phyloP scores from a whole-genome alignment of 2,888 invertebrate genomes.

The Drosophila eohydei region DNA sequence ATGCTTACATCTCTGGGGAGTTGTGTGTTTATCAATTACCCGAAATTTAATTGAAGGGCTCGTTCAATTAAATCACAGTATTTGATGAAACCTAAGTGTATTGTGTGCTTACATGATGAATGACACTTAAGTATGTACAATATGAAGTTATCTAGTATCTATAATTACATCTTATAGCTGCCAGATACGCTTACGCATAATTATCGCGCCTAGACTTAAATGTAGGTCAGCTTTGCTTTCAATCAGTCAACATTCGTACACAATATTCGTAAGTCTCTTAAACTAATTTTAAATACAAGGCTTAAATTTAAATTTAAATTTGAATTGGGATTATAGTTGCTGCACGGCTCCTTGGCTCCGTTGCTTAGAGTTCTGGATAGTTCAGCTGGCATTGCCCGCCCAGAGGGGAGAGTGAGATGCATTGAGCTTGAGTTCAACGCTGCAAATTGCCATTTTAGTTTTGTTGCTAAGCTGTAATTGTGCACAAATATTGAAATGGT shows the following conservation, averaged over 20 bases:
- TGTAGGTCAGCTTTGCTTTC: conserved; percentile 70
- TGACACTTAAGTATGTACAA: conserved; percentile 1
- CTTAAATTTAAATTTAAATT: background rate
- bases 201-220: conserved; percentile 38
- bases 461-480: conserved; percentile 68
- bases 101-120: background rate
- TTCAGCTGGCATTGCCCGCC: conserved; percentile 25
- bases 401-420: conserved; percentile 25
- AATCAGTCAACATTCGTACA: conserved; percentile 62
- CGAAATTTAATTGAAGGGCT: conserved; percentile 78
- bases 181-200: background rate
- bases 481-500: conserved; percentile 35
- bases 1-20: background rate
- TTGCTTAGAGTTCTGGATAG: conserved; percentile 37
- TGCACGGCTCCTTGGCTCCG: background rate
- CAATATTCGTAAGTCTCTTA: conserved; percentile 32
- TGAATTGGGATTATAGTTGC: background rate
- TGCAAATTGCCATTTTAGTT: conserved; percentile 48
- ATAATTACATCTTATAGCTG: background rate
- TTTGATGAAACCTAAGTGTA: conserved; percentile 32
- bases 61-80: conserved; percentile 76
- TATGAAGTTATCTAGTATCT: background rate
- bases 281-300: conserved; percentile 4
- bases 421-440: conserved; percentile 21
- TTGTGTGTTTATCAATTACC: conserved; percentile 59